phyloP scores from a whole-genome alignment of 1,140 invertebrate genomes.

The Periplaneta americana region DNA sequence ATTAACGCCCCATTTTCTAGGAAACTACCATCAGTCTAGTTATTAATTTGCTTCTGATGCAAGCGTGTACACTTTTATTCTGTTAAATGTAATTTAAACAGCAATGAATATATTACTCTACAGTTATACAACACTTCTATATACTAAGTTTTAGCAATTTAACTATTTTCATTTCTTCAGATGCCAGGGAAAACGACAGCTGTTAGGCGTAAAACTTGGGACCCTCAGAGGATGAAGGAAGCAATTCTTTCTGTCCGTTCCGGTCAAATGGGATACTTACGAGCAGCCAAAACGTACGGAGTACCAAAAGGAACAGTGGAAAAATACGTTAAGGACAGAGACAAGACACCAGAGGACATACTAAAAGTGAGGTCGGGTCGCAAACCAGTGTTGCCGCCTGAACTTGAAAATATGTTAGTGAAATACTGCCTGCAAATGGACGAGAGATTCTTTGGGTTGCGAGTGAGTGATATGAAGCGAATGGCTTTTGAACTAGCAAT shows the following conservation, averaged over 20 bases:
- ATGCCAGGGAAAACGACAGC: no score
- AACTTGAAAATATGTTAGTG: slow-evolving; percentile 23
- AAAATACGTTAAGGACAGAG: slow-evolving; percentile 4
- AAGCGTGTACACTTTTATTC: no score
- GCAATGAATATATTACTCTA: no score
- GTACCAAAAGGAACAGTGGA: slow-evolving; percentile 4
- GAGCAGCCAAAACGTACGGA: background rate
- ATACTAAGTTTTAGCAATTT: no score
- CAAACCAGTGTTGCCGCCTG: slow-evolving; percentile 23
- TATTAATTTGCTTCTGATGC: no score
- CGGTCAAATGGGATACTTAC: background rate
- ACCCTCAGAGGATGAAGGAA: background rate
- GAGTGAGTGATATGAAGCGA: slow-evolving; percentile 20
- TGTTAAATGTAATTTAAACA: no score
- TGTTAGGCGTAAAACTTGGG: background rate
- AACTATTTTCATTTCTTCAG: no score
- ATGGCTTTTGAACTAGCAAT: slow-evolving; percentile 27
- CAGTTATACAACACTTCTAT: no score
- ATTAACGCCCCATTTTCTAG: no score
- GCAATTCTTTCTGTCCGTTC: background rate
- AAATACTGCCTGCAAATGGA: slow-evolving; percentile 25
- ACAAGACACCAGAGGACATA: background rate
- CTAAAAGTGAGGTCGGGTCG: slow-evolving; percentile 3
- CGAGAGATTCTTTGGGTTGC: slow-evolving; percentile 24
- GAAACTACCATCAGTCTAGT: no score